Evolutionary conservation across 2,797 vertebrate species (phyloP), one percentile per base, ranked within the genome.

Genomic region (Channa striata): DNA sequence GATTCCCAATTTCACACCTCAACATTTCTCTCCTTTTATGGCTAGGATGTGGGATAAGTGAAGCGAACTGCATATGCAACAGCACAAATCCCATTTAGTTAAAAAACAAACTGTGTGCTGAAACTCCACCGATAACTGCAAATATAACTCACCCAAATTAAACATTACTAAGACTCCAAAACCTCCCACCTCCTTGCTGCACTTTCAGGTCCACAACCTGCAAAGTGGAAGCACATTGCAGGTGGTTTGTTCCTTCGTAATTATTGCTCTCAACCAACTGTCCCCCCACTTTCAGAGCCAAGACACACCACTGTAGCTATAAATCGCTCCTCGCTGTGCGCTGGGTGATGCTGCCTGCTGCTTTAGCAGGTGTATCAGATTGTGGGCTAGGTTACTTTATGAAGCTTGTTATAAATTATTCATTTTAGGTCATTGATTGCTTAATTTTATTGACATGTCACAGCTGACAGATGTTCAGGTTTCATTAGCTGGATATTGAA

Each of bases 1-100:
- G 78, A 70, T 72, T 89, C 84, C 72, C 72, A 89, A 91, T 92
- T 91, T 91, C 91, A 93, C 90, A 91, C 84, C 77, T 88, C 73
- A 68, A 60, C 81, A 77, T 87, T 30, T 68, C 36, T 52, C 63
- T 59, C 59, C 49, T 54, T 72, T 60, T 52, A 37, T 52, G 30
- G 23, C 48, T 6, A 34, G 36, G 21, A 40, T 11, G 52, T 57
- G 43, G 59, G 44, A 49, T 19, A 44, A 74, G 43, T 19, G 46
- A 54, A 21, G 59, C 74, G 48, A 64, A 36, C 14, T 19, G 56
- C 37, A 60, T 49, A 63, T 25, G 46, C 46, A 68, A 59, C 23
- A 40, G 57, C 49, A 43, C 50, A 60, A 72, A 68, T 70, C 56
- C 60, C 39, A 10, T 60, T 68, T 46, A 33, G 40, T 62, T 43